Evolutionary conservation across 92 coral and sea anemone genomes (phyloP).

Genomic region (Epizoanthus fatuus): DNA sequence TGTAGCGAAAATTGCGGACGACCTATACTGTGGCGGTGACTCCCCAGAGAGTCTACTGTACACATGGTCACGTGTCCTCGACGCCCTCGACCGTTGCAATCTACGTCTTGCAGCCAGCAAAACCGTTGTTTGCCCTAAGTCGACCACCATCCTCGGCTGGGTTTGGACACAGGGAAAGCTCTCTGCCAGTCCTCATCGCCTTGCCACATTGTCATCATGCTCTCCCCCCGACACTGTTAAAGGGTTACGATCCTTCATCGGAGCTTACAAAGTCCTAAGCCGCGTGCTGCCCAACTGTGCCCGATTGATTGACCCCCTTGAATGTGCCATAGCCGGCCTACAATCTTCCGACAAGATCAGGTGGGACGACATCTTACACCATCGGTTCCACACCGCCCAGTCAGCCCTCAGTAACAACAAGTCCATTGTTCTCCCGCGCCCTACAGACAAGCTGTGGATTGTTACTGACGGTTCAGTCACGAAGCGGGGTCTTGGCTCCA

Average conservation of each 20-base stretch:
- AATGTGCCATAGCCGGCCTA: neutral
- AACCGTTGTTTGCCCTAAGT: constrained; percentile 9
- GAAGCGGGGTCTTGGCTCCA: constrained; percentile 61
- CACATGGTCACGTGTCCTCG: constrained; percentile 8
- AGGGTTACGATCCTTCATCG: constrained; percentile 14
- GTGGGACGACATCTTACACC: too few species aligned
- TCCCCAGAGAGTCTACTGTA: neutral
- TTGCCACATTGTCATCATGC: constrained; percentile 16
- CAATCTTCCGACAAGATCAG: too few species aligned
- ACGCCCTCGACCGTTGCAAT: neutral
- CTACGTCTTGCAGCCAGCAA: constrained; percentile 10
- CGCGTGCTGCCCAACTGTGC: too few species aligned
- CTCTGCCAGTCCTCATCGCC: constrained; percentile 18
- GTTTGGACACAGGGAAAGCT: constrained; percentile 16
- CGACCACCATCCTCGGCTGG: constrained; percentile 15
- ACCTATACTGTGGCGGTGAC: constrained; percentile 29
- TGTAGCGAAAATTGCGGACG: constrained; percentile 8
- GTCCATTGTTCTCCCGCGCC: constrained; percentile 51
- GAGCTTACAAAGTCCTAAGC: too few species aligned
- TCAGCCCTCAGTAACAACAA: neutral
- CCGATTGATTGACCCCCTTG: constrained; percentile 20
- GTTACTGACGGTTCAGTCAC: too few species aligned
- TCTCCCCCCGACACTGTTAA: constrained; percentile 9
- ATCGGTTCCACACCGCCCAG: neutral
- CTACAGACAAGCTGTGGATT: constrained; percentile 54